Evolutionary conservation across 2,888 invertebrate genomes (phyloP), one percentile per base, ranked within the genome.

Genomic region (Phyllotreta striolata): DNA sequence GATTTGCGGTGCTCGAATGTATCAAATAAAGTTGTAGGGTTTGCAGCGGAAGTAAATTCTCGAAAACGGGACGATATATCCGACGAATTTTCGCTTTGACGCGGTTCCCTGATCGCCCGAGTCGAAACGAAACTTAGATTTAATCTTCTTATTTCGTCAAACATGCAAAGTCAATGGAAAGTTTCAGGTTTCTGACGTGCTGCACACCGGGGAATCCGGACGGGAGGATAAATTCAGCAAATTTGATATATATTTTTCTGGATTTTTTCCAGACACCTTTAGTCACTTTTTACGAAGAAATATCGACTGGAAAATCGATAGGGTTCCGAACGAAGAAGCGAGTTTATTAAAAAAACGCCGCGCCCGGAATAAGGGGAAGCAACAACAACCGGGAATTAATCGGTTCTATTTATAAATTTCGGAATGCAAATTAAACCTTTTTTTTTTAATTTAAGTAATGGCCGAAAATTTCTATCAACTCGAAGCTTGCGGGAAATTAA

Each of bases 101-200:
- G 58, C 35, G 49, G 49, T 34, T 51, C 34, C 10, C n/a, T 24
- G 40, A 58, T 49, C 51, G 49, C 35, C 51, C 9, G 49, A 58
- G 49, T 58, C 35, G 38, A 24, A 49, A 58, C 40, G 58, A 49
- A 49, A 58, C 49, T 39, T 49, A 10, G 49, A 34, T 13, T 14
- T 7, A 47, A 24, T 13, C 0, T 14, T 47, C 55, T 55, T 24
- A 62, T 49, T 14, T 46, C 14, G 7, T 82, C 76, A 78, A 88
- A 84, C 52, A 24, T 81, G 77, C 76, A 84, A 78, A 7, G 90
- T 93, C 24, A 24, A 61, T 12, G 12, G n/a, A 9, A 10, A 9
- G 35, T 8, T 14, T 8, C 10, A 0, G 37, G 34, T 49, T 7
- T 49, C 1, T 1, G 1, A 46, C 24, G 1, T 4, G 24, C 2